Evolutionary conservation across 2,888 invertebrate species (phyloP), one percentile per base, ranked within the genome.

Genomic region (Volucella zonaria): DNA sequence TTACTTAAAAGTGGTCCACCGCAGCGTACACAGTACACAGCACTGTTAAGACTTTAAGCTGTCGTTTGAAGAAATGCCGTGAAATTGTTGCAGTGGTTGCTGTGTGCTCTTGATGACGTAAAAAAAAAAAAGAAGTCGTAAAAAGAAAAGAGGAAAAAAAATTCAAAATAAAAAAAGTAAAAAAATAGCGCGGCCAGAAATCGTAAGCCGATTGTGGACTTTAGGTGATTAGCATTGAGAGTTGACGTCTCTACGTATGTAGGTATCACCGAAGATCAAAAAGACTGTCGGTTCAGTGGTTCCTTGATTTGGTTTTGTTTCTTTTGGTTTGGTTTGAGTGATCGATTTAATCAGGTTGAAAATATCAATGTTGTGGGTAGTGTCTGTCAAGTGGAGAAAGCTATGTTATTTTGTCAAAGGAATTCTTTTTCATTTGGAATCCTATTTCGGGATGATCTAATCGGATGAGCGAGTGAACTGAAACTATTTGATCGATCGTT

Each of bases 141-240:
- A 66, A 75, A 58, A 47, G 14, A 18, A 52, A 52, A 52, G 23
- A 11, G n/a, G 23, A 56, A 40, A 40, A 42, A 12, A n/a, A n/a
- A n/a, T n/a, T n/a, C 18, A 42, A 58, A n/a, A 43, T 12, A 6
- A 61, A 15, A 62, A 62, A 70, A 62, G 3, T 6, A 31, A 70
- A 70, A 49, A 68, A 52, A 51, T 62, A 59, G 76, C 47, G 62
- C 56, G 43, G 47, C 67, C 73, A 56, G 73, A 77, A 81, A 77
- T 81, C 76, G 51, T 81, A 85, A 85, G 76, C 85, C 81, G 85
- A 85, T 77, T 85, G 75, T 77, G 77, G 85, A 85, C 74, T 83
- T 68, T 52, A 77, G 58, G 76, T 77, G 85, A 85, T 85, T 85
- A 85, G 85, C 85, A 59, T 58, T 68, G 59, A 54, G 62, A 80